A percentile compares a stretch with the other conserved stretches of the same genome.
Conservation (phyloP, 2,888 invertebrate species). For the Netelia virgata region DNA sequence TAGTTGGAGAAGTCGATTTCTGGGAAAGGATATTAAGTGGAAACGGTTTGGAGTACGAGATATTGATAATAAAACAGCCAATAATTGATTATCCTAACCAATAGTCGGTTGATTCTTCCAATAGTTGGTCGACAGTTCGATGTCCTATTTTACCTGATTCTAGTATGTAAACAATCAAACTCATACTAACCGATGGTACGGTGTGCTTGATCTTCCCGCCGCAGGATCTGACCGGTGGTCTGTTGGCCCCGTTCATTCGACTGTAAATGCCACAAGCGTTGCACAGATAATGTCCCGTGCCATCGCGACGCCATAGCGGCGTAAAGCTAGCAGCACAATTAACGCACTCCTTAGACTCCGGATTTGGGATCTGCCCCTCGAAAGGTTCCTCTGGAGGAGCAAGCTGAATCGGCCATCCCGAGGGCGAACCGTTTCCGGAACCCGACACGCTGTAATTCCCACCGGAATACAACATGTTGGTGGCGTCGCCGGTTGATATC, state of each 20-base stretch:
- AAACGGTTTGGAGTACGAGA: no score
- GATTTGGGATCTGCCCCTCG: conserved; percentile 83
- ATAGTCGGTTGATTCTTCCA: no score
- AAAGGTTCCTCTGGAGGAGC: conserved; percentile 86
- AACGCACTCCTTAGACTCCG: conserved; percentile 90
- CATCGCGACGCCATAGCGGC: conserved; percentile 94
- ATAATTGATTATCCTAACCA: no score
- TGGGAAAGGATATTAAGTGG: no score
- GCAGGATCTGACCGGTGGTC: conserved; percentile 84
- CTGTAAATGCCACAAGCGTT: conserved; percentile 91
- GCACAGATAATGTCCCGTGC: conserved; percentile 94
- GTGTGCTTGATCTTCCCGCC: conserved; percentile 81
- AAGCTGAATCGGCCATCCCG: conserved; percentile 85
- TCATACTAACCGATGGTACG: conserved; percentile 79
- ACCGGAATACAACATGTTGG: conserved; percentile 78
- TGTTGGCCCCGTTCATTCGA: conserved; percentile 86
- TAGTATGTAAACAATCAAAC: background rate
- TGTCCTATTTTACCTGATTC: no score
- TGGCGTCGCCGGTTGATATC: conserved; percentile 77
- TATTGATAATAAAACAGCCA: no score
- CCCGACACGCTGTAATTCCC: conserved; percentile 79
- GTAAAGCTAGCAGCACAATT: conserved; percentile 89
- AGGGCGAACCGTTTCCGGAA: conserved; percentile 85
- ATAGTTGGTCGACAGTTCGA: no score
- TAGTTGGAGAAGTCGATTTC: no score